These are phyloP conservation scores for Bombus pyrosoma DNA, from an alignment of 1,140 invertebrate genomes.

Conservation along the genomic window DNA sequence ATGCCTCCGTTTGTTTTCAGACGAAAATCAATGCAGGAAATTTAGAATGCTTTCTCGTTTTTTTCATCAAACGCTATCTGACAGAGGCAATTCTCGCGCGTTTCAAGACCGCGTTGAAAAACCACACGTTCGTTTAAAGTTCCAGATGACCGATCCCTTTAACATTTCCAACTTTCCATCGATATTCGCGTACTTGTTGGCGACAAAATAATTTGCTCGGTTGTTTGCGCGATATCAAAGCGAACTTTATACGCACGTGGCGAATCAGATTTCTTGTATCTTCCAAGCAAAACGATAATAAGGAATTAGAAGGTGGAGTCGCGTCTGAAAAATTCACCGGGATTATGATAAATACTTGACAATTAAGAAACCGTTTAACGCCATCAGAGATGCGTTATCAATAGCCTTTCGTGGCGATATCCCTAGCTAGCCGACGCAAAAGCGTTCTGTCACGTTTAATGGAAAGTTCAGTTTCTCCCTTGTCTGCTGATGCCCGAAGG, in stretches of 20 bases:
- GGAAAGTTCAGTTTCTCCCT: slow-evolving; percentile 55
- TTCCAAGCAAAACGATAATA: rapidly evolving
- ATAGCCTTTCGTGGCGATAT: background rate
- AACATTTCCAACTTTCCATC: too few relatives aligned
- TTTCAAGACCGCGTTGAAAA: background rate
- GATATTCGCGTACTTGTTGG: too few relatives aligned
- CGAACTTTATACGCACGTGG: too few relatives aligned
- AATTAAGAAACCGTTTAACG: background rate
- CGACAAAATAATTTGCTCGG: too few relatives aligned
- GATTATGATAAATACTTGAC: background rate
- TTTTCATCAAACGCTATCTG: background rate
- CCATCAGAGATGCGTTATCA: background rate
- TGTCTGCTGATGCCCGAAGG: slow-evolving; percentile 52
- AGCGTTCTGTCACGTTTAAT: slow-evolving; percentile 37
- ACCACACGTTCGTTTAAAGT: background rate
- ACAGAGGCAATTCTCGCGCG: background rate
- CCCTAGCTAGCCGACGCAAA: background rate
- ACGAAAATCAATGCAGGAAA: background rate
- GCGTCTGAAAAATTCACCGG: background rate
- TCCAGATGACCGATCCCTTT: background rate
- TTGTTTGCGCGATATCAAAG: too few relatives aligned
- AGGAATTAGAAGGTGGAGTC: background rate
- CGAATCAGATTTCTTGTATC: too few relatives aligned
- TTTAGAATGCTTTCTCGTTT: background rate
- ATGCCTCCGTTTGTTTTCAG: background rate